Base-by-base conservation (phyloP, 2,797 vertebrate genomes). In the Bufotes viridis region DNA sequence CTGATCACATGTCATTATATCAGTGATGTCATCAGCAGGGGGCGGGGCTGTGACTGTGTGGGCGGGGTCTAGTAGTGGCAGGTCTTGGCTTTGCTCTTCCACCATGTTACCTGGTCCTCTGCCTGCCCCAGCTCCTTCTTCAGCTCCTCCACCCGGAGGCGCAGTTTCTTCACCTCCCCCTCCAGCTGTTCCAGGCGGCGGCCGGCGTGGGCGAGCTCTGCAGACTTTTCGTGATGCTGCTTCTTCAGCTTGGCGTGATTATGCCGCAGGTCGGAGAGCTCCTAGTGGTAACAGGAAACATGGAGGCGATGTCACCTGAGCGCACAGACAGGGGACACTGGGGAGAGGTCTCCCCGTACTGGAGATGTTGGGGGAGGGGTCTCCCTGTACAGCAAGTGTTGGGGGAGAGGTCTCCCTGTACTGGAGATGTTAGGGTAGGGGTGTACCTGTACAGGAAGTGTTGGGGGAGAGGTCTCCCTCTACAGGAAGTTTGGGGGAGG, bases 111-210 rank as follows among this genome's bases (percentile, higher is more conserved):
- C 97, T 99, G 97, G 0, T 99, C 98, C 92, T 99, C 98, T 0
- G 97, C 98, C 91, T 98, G 97, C 24, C 97, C 97, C 89, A 99
- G 92, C 93, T 99, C 98, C 90, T 98, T 99, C 93, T 99, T 99
- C 24, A 99, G 96, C 90, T 99, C 98, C 90, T 99, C 98, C 83
- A 99, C 98, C 12, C 98, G 94, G 53, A 98, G 94, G 7, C 98
- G 94, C 26, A 99, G 93, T 91, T 99, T 99, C 92, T 98, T 99
- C 90, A 99, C 98, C 90, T 99, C 98, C 0, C 93, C 93, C 92
- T 99, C 98, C 0, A 98, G 97, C 92, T 98, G 95, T 74, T 99
- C 98, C 90, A 99, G 95, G 0, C 98, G 94, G 24, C 98, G 94
- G 93, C 95, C 97, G 87, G 98, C 96, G 0, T 99, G 98, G 0